A percentile compares a stretch with the other conserved stretches of the same genome.
These are phyloP conservation scores for Drosophila bipectinata DNA, from an alignment of 1,140 invertebrate genomes.

Conservation along the genomic window DNA sequence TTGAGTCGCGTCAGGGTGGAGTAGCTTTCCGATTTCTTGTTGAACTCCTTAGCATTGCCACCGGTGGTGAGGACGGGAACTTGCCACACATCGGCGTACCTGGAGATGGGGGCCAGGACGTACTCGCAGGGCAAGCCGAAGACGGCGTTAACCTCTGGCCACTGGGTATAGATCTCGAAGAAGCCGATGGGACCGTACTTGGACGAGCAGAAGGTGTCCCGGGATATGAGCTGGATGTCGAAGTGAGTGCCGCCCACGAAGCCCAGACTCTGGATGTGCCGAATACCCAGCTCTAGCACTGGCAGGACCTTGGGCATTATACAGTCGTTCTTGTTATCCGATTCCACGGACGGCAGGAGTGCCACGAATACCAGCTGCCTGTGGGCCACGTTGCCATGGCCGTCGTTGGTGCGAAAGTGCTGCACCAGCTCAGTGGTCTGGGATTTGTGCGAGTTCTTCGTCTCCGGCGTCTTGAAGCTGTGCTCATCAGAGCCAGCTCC, in stretches of 20 bases:
- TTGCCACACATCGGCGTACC: slow-evolving; percentile 94
- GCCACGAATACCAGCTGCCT: slow-evolving; percentile 71
- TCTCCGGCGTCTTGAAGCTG: slow-evolving; percentile 69
- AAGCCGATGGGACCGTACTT: slow-evolving; percentile 91
- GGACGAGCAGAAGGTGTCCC: slow-evolving; percentile 92
- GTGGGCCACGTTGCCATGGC: slow-evolving; percentile 17
- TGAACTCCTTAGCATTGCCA: slow-evolving; percentile 91
- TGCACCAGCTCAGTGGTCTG: slow-evolving; percentile 65
- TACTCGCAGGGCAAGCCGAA: slow-evolving; percentile 96
- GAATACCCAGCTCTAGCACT: slow-evolving; percentile 90
- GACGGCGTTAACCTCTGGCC: slow-evolving; percentile 89
- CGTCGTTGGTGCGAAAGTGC: slow-evolving; percentile 48
- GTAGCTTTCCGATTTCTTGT: slow-evolving; percentile 85
- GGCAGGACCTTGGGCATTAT: slow-evolving; percentile 89
- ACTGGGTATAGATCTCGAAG: slow-evolving; percentile 88
- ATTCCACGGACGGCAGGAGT: slow-evolving; percentile 63
- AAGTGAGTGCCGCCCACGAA: slow-evolving; percentile 87
- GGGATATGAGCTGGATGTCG: slow-evolving; percentile 88
- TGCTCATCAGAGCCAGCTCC: slow-evolving; percentile 56
- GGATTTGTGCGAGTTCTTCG: slow-evolving; percentile 65
- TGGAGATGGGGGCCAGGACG: slow-evolving; percentile 94
- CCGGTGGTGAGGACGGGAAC: slow-evolving; percentile 94
- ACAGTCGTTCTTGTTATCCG: slow-evolving; percentile 81
- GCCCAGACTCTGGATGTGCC: slow-evolving; percentile 86
- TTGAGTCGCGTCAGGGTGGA: slow-evolving; percentile 93